Base-by-base conservation (phyloP, 2,797 vertebrate species). In the Propithecus deckenii region DNA sequence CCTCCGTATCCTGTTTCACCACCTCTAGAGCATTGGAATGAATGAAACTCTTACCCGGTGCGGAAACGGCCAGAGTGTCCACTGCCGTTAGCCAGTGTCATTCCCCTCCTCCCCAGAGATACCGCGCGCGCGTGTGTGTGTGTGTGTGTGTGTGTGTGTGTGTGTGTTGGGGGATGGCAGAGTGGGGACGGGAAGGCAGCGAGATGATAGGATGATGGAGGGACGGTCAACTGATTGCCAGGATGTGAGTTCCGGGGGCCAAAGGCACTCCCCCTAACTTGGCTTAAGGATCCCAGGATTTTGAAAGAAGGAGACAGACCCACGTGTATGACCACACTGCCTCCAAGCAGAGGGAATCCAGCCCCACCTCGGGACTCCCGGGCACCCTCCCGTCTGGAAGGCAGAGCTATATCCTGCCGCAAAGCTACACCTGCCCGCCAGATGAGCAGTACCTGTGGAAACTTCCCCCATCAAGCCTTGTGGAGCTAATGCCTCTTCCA, bases 351-450 rank as follows among this genome's bases (percentile, higher is more conserved):
- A 83, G 65, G 78, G 52, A 89, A 87, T 22, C 30, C 74, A 46
- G 88, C 72, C 67, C 69, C 6, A 48, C 35, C 74, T 85, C 46
- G 4, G 59, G 50, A 84, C 55, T 76, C 61, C 3, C 55, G 20
- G 61, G 89, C 84, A 65, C 59, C 79, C 67, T 89, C 79, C 85
- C 96, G 97, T 98, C 95, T 98, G 98, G 98, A 97, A 88, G 95
- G 96, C 98, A 97, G 97, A 97, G 52, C 89, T 79, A 1, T 75
- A 41, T 97, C 94, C 91, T 38, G 28, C 67, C 41, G 57, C 22
- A 48, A 41, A 97, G 87, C 65, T 78, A 59, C 98, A 97, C 98
- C 96, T 98, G 98, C 74, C 84, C 23, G 30, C 97, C 98, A 98
- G 98, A 98, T 98, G 98, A 89, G 25, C 4, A 1, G 52, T 97